Conservation (phyloP, 2,888 invertebrate species). For the Caenorhabditis imperialis region DNA sequence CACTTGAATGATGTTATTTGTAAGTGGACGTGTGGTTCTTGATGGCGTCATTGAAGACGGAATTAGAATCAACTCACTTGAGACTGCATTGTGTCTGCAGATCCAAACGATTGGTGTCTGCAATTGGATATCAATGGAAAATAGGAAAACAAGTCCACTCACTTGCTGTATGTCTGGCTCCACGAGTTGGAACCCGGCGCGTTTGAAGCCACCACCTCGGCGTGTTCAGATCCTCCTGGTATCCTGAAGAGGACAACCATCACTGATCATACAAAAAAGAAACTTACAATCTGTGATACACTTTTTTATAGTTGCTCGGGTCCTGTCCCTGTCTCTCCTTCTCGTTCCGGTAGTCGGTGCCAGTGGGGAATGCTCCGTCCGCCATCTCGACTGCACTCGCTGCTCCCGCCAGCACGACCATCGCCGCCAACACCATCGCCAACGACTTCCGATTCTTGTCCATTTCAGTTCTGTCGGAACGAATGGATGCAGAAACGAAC, state of each 20-base stretch:
- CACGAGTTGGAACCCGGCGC: conserved; percentile 41
- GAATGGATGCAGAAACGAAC: conserved; percentile 8
- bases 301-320: conserved; percentile 38
- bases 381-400: conserved; percentile 30
- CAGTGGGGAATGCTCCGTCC: conserved; percentile 31
- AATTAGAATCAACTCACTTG: conserved; percentile 18
- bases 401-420: neutral
- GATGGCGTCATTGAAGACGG: neutral
- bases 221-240: conserved; percentile 47
- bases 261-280: neutral
- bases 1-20: too few relatives aligned
- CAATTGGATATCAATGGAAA: conserved; percentile 1
- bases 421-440: conserved; percentile 9
- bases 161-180: conserved; percentile 48
- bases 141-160: neutral
- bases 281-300: conserved; percentile 44
- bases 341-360: conserved; percentile 35
- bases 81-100: conserved; percentile 25
- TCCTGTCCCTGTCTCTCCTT: conserved; percentile 23
- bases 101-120: conserved; percentile 50
- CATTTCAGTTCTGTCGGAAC: conserved; percentile 14
- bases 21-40: too few relatives aligned
- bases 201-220: conserved; percentile 37
- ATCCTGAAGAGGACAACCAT: conserved; percentile 23
- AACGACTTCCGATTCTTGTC: conserved; percentile 30